Evolutionary conservation across 37 sponge, comb jelly and placozoan genomes (phyloP), one percentile per base, ranked within the genome.

Genomic region (Tethya wilhelma): DNA sequence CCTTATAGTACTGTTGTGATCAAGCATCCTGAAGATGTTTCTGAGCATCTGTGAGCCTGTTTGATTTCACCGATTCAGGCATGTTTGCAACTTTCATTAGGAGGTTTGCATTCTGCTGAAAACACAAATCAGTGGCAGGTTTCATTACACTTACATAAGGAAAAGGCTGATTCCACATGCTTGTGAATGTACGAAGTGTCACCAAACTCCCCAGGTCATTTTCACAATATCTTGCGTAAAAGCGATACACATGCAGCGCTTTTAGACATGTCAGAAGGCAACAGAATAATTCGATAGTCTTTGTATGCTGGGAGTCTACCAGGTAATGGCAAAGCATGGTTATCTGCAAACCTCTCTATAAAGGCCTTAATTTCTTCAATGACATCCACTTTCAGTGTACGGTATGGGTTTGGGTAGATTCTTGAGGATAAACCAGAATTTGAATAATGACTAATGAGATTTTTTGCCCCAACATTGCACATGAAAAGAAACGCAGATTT

Each of bases 291-390:
- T 7, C 25, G 4, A 2, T 55, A 29, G 46, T 57, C 59, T 36
- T 57, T 36, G 30, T 57, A 36, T 32, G 12, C 30, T 39, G 64
- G 77, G n/a, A 62, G 44, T 62, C 77, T 11, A 23, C 77, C 77
- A 77, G 79, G 78, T 30, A 77, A 32, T 23, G 66, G 78, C 65
- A 77, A 17, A 32, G 78, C 78, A 77, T 77, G 78, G 19, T 9
- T 32, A 28, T 63, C 66, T 60, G 78, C 78, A 64, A 64, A 44
- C 12, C 64, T 77, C 34, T 60, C 32, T n/a, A 77, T 64, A 26
- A 75, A 75, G 8, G 30, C 53, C 14, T 32, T 72, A n/a, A 43
- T 33, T 12, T 43, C 42, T 17, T 38, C 19, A 4, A 68, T 40
- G 12, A 9, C 69, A 11, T 68, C 69, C 6, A 34, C 7, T 17